Conservation (phyloP, 2,888 invertebrate genomes). For the Apotomis betuletana region DNA sequence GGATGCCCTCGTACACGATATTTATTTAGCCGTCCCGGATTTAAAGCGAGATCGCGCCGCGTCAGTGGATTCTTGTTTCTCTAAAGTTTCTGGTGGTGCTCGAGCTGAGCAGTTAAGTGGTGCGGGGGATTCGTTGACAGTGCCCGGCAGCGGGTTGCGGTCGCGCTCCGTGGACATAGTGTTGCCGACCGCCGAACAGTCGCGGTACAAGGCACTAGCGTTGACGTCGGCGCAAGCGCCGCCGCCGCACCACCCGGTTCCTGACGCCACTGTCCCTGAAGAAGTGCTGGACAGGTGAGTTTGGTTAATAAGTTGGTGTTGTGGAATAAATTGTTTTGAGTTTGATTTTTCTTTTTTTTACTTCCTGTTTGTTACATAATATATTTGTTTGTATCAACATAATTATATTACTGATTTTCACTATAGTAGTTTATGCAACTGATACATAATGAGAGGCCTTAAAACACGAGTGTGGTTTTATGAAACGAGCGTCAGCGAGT, state of each 20-base stretch:
- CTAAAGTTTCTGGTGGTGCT: slow-evolving; percentile 88
- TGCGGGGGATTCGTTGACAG: slow-evolving; percentile 85
- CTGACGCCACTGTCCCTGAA: slow-evolving; percentile 54
- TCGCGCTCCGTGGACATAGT: slow-evolving; percentile 95
- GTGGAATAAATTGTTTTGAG: background rate
- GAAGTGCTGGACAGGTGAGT: slow-evolving; percentile 67
- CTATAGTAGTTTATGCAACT: too few species aligned
- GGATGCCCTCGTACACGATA: slow-evolving; percentile 85
- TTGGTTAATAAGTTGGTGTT: slow-evolving; percentile 43
- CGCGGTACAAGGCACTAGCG: slow-evolving; percentile 92
- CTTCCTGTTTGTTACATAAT: background rate
- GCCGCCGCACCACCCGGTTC: slow-evolving; percentile 53
- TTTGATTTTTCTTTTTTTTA: background rate
- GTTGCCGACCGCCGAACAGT: slow-evolving; percentile 92
- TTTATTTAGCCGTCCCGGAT: slow-evolving; percentile 92
- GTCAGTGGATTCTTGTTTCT: slow-evolving; percentile 94
- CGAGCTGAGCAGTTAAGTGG: slow-evolving; percentile 88
- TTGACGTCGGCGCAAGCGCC: slow-evolving; percentile 83
- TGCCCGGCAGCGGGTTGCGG: slow-evolving; percentile 88
- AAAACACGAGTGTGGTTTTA: too few species aligned
- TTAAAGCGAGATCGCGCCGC: slow-evolving; percentile 93
- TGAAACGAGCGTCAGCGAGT: too few species aligned
- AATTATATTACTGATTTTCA: too few species aligned
- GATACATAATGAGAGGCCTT: too few species aligned
- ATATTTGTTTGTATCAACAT: background rate